Percentiles rank a stretch among this genome's conserved stretches.
Conservation (phyloP, 2,797 vertebrate species). For the Ciconia nigra region DNA sequence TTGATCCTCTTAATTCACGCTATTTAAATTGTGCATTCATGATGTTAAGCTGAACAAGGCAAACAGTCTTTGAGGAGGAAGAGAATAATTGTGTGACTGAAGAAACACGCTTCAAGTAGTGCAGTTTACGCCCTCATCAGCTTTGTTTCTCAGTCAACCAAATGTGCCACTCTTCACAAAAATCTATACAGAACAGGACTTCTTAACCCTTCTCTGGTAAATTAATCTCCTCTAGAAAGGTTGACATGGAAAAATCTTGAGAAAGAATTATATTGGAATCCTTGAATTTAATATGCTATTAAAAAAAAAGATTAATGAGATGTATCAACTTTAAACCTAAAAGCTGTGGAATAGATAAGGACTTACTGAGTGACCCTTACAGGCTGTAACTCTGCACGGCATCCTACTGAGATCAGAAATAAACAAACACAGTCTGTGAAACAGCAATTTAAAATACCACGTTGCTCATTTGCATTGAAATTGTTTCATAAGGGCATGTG, state of each 20-base stretch:
- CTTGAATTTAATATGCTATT: neutral
- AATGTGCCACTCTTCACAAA: neutral
- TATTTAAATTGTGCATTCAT: neutral
- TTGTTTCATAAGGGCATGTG: neutral
- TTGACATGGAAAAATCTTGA: neutral
- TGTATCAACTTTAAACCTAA: neutral
- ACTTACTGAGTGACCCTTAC: neutral
- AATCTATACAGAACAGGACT: neutral
- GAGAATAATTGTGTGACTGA: neutral
- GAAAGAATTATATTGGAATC: neutral
- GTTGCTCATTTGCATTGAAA: neutral
- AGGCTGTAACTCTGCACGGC: neutral
- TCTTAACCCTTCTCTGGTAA: neutral
- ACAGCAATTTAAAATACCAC: neutral
- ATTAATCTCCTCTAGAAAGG: neutral
- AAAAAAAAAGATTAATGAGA: neutral
- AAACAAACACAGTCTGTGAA: neutral
- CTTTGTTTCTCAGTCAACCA: neutral
- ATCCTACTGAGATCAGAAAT: neutral
- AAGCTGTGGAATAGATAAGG: neutral
- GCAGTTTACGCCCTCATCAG: neutral
- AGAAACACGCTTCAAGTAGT: neutral
- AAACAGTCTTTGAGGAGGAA: neutral
- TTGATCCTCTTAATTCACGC: neutral
- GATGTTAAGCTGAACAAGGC: neutral